Evolutionary conservation across 1,140 invertebrate species (phyloP).

Genomic region (Anadara kagoshimensis): DNA sequence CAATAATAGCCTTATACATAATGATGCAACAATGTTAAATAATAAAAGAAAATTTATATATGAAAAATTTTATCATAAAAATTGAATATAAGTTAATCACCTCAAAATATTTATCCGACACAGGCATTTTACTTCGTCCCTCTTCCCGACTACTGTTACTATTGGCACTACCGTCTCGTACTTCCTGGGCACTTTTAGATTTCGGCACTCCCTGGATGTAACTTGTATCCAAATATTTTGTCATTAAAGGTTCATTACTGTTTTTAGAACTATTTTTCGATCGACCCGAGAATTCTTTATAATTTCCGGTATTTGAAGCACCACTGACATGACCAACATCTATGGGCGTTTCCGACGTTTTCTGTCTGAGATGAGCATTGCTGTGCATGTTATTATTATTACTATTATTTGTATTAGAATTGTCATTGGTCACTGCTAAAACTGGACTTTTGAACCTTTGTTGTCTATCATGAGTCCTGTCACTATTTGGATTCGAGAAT

Average conservation of each 20-base stretch:
- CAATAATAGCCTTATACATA: no score
- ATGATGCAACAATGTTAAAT: no score
- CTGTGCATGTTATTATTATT: constrained; percentile 14
- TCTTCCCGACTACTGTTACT: constrained; percentile 2
- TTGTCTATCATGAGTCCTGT: constrained; percentile 32
- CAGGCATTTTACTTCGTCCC: background rate
- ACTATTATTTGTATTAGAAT: constrained; percentile 14
- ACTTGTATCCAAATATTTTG: no score
- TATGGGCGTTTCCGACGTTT: no score
- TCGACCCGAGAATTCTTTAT: no score
- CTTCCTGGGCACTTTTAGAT: constrained; percentile 21
- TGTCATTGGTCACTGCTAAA: constrained; percentile 16
- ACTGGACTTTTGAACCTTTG: constrained; percentile 20
- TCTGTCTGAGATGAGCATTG: no score
- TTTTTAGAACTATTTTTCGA: no score
- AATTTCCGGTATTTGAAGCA: no score
- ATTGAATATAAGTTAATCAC: background rate
- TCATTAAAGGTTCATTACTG: no score
- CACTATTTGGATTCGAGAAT: constrained; percentile 37
- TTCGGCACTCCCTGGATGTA: background rate
- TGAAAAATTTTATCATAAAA: constrained; percentile 10
- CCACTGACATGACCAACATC: no score
- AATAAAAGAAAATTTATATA: background rate
- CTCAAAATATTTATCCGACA: constrained; percentile 22
- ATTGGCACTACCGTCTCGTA: constrained; percentile 13